These are phyloP conservation scores for Euzophera pinguis DNA, from an alignment of 2,888 invertebrate genomes.

Conservation along the genomic window DNA sequence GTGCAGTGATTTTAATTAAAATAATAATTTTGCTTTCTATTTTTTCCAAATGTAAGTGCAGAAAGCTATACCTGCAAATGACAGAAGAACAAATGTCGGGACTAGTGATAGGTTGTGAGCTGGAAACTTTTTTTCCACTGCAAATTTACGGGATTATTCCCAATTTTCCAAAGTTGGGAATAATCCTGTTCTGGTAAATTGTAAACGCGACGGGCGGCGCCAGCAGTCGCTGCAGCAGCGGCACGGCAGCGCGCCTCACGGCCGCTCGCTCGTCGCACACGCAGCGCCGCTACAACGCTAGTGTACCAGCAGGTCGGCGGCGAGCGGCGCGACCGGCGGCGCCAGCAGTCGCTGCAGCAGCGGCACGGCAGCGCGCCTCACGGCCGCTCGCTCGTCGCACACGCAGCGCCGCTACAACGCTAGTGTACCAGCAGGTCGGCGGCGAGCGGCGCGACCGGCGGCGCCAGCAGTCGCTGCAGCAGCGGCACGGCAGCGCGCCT, in stretches of 20 bases:
- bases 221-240: constrained; percentile 50
- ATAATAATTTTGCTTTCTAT: no score
- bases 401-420: no score
- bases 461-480: constrained; percentile 44
- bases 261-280: constrained; percentile 58
- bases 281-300: background rate
- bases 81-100: no score
- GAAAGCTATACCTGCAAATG: no score
- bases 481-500: constrained; percentile 56
- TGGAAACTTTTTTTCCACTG: no score
- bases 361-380: constrained; percentile 55
- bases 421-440: constrained; percentile 32
- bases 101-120: no score
- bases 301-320: constrained; percentile 32
- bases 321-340: constrained; percentile 20
- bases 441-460: constrained; percentile 21
- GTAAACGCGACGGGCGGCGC: constrained; percentile 21
- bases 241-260: constrained; percentile 58
- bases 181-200: no score
- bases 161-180: no score
- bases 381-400: constrained; percentile 69
- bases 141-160: no score
- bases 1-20: no score
- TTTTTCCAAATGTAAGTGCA: no score
- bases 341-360: constrained; percentile 50